Evolutionary conservation across 2,113 vertebrate species (phyloP).

Genomic region (Melanostigma gelatinosum): DNA sequence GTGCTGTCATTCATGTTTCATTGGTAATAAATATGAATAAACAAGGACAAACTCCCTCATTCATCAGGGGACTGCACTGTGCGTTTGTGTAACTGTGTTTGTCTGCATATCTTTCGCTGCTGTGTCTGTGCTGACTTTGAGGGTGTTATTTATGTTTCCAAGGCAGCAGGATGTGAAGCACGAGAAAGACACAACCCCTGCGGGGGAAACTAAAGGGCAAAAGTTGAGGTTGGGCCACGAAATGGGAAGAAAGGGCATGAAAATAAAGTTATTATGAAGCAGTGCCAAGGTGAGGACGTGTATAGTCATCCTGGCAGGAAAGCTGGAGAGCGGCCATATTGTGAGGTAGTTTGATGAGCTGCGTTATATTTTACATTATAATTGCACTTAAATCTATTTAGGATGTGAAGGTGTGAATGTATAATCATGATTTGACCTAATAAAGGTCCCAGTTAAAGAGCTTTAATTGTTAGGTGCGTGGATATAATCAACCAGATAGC

Average conservation of each 20-base stretch:
- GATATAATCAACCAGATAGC: not conserved
- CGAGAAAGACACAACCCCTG: slow-evolving; percentile 4
- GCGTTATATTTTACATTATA: slow-evolving; percentile 1
- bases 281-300: not conserved
- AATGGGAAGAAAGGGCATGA: not conserved
- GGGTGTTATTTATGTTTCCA: slow-evolving; percentile 28
- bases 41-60: slow-evolving; percentile 33
- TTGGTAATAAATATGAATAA: slow-evolving; percentile 65
- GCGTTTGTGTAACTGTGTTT: slow-evolving; percentile 9
- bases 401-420: not conserved
- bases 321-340: slow-evolving; percentile 1
- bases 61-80: slow-evolving; percentile 19
- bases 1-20: slow-evolving; percentile 70
- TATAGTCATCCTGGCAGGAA: not conserved
- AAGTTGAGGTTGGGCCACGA: slow-evolving; percentile 18
- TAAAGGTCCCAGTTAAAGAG: not conserved
- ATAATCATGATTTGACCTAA: not conserved
- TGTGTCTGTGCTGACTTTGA: slow-evolving; percentile 37
- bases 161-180: slow-evolving; percentile 23
- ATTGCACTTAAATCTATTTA: slow-evolving; percentile 8
- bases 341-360: not conserved
- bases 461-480: not conserved
- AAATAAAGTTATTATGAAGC: slow-evolving; percentile 48
- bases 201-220: slow-evolving; percentile 18
- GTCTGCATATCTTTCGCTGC: slow-evolving; percentile 4